These are phyloP conservation scores for Trichogramma pretiosum DNA, from an alignment of 1,140 invertebrate species.

Conservation along the genomic window DNA sequence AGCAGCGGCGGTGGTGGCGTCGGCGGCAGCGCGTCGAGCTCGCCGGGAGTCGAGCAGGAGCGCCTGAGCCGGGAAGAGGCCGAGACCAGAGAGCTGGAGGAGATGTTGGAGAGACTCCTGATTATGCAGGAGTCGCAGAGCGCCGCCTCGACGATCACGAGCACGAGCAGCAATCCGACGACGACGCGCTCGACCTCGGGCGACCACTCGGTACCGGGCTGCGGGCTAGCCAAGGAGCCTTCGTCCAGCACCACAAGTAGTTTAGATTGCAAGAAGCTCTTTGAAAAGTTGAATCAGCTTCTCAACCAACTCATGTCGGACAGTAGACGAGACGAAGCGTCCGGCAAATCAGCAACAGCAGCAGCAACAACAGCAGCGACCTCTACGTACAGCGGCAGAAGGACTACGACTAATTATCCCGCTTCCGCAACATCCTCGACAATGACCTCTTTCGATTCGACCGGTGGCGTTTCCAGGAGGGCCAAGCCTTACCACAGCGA, in stretches of 20 bases:
- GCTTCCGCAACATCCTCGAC: too few species aligned
- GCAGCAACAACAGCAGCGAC: constrained; percentile 3
- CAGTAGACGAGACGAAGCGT: constrained; percentile 22
- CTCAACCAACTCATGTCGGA: constrained; percentile 44
- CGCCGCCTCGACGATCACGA: neutral
- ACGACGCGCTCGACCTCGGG: constrained; percentile 15
- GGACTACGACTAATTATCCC: too few species aligned
- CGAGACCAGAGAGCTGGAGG: constrained; percentile 50
- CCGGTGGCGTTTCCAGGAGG: constrained; percentile 22
- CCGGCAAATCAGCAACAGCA: neutral
- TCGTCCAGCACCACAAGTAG: neutral
- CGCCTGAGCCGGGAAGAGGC: constrained; percentile 38
- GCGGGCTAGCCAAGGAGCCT: constrained; percentile 20
- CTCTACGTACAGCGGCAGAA: constrained; percentile 22
- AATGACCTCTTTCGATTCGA: neutral
- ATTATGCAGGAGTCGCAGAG: constrained; percentile 37
- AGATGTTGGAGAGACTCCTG: constrained; percentile 60
- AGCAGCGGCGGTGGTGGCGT: constrained; percentile 11
- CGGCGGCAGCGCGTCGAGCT: constrained; percentile 25
- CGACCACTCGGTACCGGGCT: constrained; percentile 23
- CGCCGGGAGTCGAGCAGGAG: constrained; percentile 24
- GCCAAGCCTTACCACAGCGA: constrained; percentile 43
- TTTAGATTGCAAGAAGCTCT: constrained; percentile 55
- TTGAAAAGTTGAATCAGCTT: constrained; percentile 57
- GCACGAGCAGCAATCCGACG: neutral